Evolutionary conservation across 2,888 invertebrate genomes (phyloP), one percentile per base, ranked within the genome.

Genomic region (Perdita meconis): DNA sequence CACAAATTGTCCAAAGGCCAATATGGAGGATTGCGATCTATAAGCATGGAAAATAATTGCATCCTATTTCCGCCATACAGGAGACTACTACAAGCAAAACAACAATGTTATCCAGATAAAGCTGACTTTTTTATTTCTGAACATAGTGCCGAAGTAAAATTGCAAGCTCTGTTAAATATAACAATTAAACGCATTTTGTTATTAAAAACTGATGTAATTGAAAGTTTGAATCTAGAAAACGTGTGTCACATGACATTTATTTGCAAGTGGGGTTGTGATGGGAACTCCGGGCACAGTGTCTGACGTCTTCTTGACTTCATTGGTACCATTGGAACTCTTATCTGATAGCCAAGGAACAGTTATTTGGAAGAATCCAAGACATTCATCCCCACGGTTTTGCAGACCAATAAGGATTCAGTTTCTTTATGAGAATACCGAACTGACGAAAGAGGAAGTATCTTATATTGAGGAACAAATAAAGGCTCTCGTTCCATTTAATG

Each of bases 191-290:
- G 38, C 0, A 56, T 56, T 22, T 56, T 38, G 1, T 38, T 38
- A 13, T 4, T 5, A 0, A 3, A 38, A 22, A 56, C 12, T 19
- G 22, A 22, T 0, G 13, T 38, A 0, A 36, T 38, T 22, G 13
- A 56, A 56, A 56, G 6, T 5, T 56, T 38, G 22, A 4, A 8
- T 0, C 5, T 16, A 19, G 10, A 2, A 38, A 1, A 56, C 1
- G 4, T 38, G 5, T 0, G 13, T 1, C 1, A 56, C 1, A 38
- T 36, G 55, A 38, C 1, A 3, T 53, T 53, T 0, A 53, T 53
- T 16, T n/a, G 53, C 16, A 53, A 53, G 16, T 53, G 30, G 34
- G 51, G 30, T 5, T 51, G 30, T 51, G 51, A 51, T 51, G 30
- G n/a, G n/a, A 51, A 6, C 13, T 51, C 51, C 4, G n/a, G 26